Evolutionary conservation across 2,888 invertebrate species (phyloP).

Genomic region (Parascotia fuliginaria): DNA sequence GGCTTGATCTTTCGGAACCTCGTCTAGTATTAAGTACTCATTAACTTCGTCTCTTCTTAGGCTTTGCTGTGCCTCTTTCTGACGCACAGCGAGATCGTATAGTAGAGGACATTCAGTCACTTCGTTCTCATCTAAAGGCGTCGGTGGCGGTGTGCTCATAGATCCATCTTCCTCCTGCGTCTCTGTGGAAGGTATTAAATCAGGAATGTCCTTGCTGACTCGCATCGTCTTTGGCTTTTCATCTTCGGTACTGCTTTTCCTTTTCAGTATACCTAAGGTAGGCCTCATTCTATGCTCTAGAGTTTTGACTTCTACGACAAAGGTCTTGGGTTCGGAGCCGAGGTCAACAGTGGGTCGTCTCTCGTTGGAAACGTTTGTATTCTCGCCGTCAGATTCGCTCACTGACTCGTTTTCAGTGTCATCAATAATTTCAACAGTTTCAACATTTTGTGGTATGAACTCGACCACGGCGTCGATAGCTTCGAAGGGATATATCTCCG

Average conservation of each 20-base stretch:
- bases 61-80: conserved; percentile 43
- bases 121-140: conserved; percentile 45
- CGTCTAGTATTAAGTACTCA: conserved; percentile 69
- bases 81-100: conserved; percentile 47
- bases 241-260: conserved; percentile 48
- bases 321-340: conserved; percentile 69
- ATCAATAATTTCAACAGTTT: conserved; percentile 84
- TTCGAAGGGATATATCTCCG: conserved; percentile 80
- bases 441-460: conserved; percentile 83
- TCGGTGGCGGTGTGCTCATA: conserved; percentile 49
- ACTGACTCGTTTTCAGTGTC: conserved; percentile 75
- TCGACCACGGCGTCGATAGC: conserved; percentile 82
- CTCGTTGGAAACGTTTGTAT: conserved; percentile 16
- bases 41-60: conserved; percentile 52
- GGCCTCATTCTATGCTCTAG: conserved; percentile 73
- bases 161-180: conserved; percentile 33
- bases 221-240: conserved; percentile 49
- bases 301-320: conserved; percentile 71
- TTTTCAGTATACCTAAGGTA: conserved; percentile 67
- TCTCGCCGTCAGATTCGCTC: conserved; percentile 54
- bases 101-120: conserved; percentile 45
- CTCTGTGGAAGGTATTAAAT: conserved; percentile 53
- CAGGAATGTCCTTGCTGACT: conserved; percentile 54
- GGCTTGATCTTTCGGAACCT: conserved; percentile 62
- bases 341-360: conserved; percentile 52